Conservation (phyloP, 2,797 vertebrate genomes). For the Leptodactylus fallax region DNA sequence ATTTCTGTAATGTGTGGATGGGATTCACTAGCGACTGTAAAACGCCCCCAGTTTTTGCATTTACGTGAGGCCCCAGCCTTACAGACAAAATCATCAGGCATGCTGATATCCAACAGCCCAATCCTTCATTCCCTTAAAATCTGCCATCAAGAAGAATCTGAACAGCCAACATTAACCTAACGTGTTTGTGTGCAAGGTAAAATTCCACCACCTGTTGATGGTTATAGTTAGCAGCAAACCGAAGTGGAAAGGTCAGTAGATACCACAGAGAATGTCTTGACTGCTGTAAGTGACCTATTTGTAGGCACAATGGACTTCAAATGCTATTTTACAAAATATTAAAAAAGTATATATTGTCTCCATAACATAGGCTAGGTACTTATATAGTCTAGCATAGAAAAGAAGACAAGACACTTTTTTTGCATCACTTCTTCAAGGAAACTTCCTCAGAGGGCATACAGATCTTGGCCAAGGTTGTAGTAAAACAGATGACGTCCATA, state of each 20-base stretch:
- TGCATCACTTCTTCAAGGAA: not conserved
- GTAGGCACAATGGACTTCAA: not conserved
- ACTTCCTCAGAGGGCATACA: not conserved
- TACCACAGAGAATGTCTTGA: not conserved
- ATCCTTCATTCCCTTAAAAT: no score
- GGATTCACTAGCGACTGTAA: no score
- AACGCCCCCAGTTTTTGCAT: no score
- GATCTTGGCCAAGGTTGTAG: conserved; percentile 20
- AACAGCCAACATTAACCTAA: no score
- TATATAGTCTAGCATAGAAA: not conserved
- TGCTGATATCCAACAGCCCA: no score
- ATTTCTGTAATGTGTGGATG: no score
- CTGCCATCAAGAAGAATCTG: no score
- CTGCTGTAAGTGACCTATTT: not conserved
- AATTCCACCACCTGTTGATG: not conserved
- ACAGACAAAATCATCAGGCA: no score
- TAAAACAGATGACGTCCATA: conserved; percentile 28
- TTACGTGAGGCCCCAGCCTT: no score
- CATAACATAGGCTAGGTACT: no score
- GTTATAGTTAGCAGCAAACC: not conserved
- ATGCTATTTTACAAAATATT: not conserved
- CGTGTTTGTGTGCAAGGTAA: no score
- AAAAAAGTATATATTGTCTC: no score
- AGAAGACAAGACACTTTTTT: not conserved
- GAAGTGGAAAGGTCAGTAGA: not conserved